Percentiles rank a stretch among this genome's conserved stretches.
Conservation (phyloP, 1,140 invertebrate genomes). For the Drosophila nannoptera region DNA sequence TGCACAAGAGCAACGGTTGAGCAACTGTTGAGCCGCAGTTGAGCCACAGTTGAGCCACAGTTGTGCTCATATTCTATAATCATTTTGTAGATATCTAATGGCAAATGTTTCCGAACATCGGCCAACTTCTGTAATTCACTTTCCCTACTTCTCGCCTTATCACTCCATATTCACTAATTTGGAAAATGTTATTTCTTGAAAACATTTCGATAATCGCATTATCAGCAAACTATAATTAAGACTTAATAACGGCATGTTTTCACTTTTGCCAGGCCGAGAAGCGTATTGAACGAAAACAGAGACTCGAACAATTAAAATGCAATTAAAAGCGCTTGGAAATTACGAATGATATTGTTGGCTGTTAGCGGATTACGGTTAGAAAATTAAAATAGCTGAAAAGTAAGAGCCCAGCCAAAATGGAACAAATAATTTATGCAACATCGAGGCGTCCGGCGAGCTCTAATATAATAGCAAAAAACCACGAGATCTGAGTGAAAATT, state of each 20-base stretch:
- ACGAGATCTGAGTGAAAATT: conserved; percentile 34
- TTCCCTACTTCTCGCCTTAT: neutral
- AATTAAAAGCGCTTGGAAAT: conserved; percentile 65
- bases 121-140: neutral
- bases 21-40: too few species aligned
- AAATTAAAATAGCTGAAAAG: conserved; percentile 41
- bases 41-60: too few species aligned
- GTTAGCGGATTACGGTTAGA: conserved; percentile 19
- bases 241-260: conserved; percentile 62
- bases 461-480: conserved; percentile 14
- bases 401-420: conserved; percentile 23
- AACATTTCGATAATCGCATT: conserved; percentile 56
- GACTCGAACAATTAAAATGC: conserved; percentile 64
- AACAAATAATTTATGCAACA: conserved; percentile 68
- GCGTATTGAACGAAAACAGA: conserved; percentile 26
- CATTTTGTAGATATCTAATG: too few species aligned
- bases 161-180: conserved; percentile 5
- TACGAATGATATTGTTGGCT: conserved; percentile 19
- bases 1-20: too few species aligned
- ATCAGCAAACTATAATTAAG: conserved; percentile 63
- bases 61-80: too few species aligned
- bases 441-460: conserved; percentile 42
- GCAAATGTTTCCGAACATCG: too few species aligned
- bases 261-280: conserved; percentile 48
- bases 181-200: conserved; percentile 8